A percentile compares a stretch with the other conserved stretches of the same genome.
phyloP scores from a whole-genome alignment of 2,888 invertebrate species.

The Vannuccia rotundouncinata region DNA sequence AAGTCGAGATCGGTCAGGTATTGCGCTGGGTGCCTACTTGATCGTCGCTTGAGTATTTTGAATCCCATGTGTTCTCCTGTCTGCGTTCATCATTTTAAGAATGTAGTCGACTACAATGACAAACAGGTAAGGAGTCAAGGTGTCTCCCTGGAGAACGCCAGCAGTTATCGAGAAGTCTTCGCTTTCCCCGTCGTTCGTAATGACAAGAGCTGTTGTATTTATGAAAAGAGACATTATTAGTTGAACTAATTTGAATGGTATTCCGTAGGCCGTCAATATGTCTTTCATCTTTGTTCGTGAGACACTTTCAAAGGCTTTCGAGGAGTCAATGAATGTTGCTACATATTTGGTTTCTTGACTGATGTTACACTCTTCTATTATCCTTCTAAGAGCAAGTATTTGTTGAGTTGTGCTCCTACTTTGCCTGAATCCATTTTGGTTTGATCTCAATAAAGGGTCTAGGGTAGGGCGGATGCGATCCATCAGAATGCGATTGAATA shows the following conservation, averaged over 20 bases:
- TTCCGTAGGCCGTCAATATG: background rate
- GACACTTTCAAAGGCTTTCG: background rate
- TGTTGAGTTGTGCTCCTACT: constrained; percentile 12
- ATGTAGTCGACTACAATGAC: constrained; percentile 9
- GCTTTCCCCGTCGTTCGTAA: background rate
- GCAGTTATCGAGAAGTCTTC: constrained; percentile 1
- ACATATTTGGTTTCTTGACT: background rate
- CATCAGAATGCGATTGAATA: constrained; percentile 9
- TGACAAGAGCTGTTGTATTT: constrained; percentile 7
- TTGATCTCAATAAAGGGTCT: background rate
- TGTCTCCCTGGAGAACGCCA: constrained; percentile 13
- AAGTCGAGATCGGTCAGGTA: no score
- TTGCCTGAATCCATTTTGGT: constrained; percentile 5
- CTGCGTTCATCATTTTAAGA: no score
- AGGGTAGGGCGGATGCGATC: background rate
- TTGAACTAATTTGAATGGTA: background rate
- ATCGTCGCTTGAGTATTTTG: no score
- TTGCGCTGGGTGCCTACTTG: no score
- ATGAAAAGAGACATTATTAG: background rate
- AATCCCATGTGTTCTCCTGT: no score
- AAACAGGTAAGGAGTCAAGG: background rate
- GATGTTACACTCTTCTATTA: constrained; percentile 2
- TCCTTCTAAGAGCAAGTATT: background rate
- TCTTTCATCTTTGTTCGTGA: background rate
- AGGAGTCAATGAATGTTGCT: constrained; percentile 13